Evolutionary conservation across 2,888 invertebrate species (phyloP).

Genomic region (Aromia moschata): DNA sequence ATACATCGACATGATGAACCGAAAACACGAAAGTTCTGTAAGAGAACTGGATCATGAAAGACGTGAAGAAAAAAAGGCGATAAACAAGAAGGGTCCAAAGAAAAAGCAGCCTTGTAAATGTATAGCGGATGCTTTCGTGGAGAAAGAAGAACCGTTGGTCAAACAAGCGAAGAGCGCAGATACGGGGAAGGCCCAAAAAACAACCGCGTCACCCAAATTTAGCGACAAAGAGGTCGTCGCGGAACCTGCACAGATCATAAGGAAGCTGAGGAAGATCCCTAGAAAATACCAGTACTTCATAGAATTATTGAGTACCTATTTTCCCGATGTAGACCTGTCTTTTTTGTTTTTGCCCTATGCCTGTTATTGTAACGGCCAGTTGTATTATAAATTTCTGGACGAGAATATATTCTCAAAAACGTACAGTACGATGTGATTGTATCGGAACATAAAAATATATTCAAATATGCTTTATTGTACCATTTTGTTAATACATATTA

Average conservation of each 20-base stretch:
- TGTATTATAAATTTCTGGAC: constrained; percentile 56
- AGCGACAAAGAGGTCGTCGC: no score
- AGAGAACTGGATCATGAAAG: not conserved
- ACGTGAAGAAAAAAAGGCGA: no score
- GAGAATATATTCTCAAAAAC: constrained; percentile 43
- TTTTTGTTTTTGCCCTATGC: constrained; percentile 54
- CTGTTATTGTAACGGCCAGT: constrained; percentile 55
- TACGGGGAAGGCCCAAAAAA: not conserved
- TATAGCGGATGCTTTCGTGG: not conserved
- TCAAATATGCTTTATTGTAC: no score
- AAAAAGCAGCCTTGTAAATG: not conserved
- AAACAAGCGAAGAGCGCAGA: not conserved
- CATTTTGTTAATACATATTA: no score
- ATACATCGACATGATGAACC: not conserved
- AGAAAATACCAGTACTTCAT: constrained; percentile 50
- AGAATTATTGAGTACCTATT: constrained; percentile 49
- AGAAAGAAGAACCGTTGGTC: not conserved
- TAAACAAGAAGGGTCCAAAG: not conserved
- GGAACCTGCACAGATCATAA: constrained; percentile 19
- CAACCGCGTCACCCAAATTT: constrained; percentile 3
- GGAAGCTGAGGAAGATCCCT: constrained; percentile 42
- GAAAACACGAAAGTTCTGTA: not conserved
- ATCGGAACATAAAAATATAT: no score
- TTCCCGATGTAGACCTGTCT: constrained; percentile 51
- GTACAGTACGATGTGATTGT: constrained; percentile 46